Percentiles rank a stretch among this genome's conserved stretches.
Evolutionary conservation across 1,140 invertebrate genomes (phyloP).

Genomic region (Lordiphosa stackelbergi): DNA sequence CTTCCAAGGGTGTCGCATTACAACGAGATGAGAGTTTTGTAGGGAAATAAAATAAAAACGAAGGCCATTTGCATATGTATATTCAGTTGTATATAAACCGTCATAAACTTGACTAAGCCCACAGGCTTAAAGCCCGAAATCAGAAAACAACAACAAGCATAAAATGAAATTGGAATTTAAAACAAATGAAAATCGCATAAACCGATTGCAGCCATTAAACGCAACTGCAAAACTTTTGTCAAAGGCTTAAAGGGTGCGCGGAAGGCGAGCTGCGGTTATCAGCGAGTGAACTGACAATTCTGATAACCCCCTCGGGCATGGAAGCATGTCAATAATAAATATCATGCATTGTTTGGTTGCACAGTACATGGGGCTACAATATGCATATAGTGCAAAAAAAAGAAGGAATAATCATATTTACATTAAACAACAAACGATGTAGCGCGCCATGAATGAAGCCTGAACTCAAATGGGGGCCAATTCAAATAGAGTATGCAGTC

Average conservation of each 20-base stretch:
- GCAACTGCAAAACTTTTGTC: constrained; percentile 35
- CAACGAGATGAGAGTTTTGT: constrained; percentile 23
- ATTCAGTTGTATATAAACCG: constrained; percentile 37
- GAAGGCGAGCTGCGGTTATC: constrained; percentile 46
- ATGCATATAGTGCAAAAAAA: constrained; percentile 26
- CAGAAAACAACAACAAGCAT: constrained; percentile 34
- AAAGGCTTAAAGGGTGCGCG: constrained; percentile 45
- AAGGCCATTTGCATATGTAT: constrained; percentile 41
- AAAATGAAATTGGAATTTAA: constrained; percentile 57
- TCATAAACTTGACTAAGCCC: constrained; percentile 61
- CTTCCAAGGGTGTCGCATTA: constrained; percentile 30
- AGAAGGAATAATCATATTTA: constrained; percentile 62
- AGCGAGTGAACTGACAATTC: constrained; percentile 54
- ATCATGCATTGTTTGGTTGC: constrained; percentile 65
- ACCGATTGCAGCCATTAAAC: constrained; percentile 46
- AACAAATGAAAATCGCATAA: constrained; percentile 66
- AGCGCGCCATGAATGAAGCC: constrained; percentile 31
- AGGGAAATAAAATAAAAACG: not conserved
- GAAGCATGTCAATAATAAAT: constrained; percentile 69
- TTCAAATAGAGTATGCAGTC: constrained; percentile 5
- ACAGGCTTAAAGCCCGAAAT: constrained; percentile 38
- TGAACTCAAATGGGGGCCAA: constrained; percentile 7
- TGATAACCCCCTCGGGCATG: constrained; percentile 60
- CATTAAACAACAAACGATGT: constrained; percentile 58
- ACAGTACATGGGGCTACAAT: constrained; percentile 7